Evolutionary conservation across 2,113 vertebrate species (phyloP), one percentile per base, ranked within the genome.

Genomic region (Haliaeetus leucogaster): DNA sequence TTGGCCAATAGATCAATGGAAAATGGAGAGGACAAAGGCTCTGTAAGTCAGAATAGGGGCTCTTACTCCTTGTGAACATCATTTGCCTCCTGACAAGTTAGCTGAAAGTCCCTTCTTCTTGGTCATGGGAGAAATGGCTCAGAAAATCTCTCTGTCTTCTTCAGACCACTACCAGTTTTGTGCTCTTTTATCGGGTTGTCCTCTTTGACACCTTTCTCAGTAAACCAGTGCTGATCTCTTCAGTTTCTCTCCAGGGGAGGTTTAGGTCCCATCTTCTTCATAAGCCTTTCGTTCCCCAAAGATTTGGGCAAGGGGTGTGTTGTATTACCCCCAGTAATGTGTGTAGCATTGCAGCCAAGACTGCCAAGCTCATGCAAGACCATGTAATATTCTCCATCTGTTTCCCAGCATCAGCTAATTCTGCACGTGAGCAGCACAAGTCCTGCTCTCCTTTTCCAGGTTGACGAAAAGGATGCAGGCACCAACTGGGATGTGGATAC

Each of bases 351-450:
- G 55, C 71, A n/a, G 50, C 45, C 27, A 2, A 21, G 59, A 8
- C 58, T 43, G 58, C 43, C 59, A 2, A 26, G 42, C 55, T 66
- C 34, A 1, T 32, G 4, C 16, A 22, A 47, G 66, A 13, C 66
- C 3, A 0, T 18, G 56, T 26, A 6, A 9, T 29, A 2, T 16
- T 82, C 52, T 67, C 50, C 22, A 0, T 58, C 58, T 19, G 0
- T 34, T 86, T 58, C 55, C 30, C 70, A 74, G 73, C 9, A 1
- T 29, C 55, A 13, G 68, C 42, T 50, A 2, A 7, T 48, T 73
- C 16, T 17, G 53, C 15, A 7, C 6, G 0, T 10, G 59, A 40
- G 65, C 65, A 48, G 77, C 7, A 2, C 61, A 26, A 15, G 40
- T 26, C 56, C 38, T 59, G 45, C 62, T 50, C 58, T 59, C 23